Base-by-base conservation (phyloP, 2,797 vertebrate genomes). In the Bryconaethiops microstoma region DNA sequence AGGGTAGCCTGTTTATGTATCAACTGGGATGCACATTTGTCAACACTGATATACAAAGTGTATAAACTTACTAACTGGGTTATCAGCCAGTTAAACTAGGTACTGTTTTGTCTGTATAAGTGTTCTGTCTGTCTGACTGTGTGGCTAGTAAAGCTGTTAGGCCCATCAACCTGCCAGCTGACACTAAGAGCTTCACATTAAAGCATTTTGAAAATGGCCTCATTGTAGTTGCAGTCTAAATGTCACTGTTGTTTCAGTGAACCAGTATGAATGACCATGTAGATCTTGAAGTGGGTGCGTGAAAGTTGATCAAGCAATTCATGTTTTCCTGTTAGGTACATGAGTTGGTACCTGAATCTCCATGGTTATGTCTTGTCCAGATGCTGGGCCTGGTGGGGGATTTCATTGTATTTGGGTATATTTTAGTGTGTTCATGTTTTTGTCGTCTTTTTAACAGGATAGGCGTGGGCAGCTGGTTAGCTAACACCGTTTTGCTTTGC, bases 391-490 rank as follows among this genome's bases (percentile, higher is more conserved):
- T 35, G 19, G 48, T n/a, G 29, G 7, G 35, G 35, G 35, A 4
- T 35, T 2, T 25, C 7, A 35, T 52, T 54, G 25, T 72, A 17
- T 54, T 29, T 29, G 8, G 12, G 5, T 16, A 25, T 55, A 35
- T 35, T 35, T 29, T 4, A 72, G 48, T 72, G 52, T 16, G 50
- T 71, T 52, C 1, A 70, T 23, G 65, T 23, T 70, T 68, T 2
- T 25, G 21, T 40, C 67, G n/a, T 59, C 82, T 65, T 72, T 74
- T 86, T 88, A 88, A 90, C 88, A 87, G 83, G 59, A 83, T 70
- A 55, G 62, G 74, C 83, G 63, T 63, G 90, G 88, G 87, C 85
- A 80, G 21, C 55, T 42, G 35, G n/a, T 70, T 45, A n/a, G 63
- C 63, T 40, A 69, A 45, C 70, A 12, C 35, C 35, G 42, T 65